Percentiles rank a stretch among this genome's conserved stretches.
phyloP scores from a whole-genome alignment of 2,797 vertebrate genomes.

The Champsocephalus gunnari region DNA sequence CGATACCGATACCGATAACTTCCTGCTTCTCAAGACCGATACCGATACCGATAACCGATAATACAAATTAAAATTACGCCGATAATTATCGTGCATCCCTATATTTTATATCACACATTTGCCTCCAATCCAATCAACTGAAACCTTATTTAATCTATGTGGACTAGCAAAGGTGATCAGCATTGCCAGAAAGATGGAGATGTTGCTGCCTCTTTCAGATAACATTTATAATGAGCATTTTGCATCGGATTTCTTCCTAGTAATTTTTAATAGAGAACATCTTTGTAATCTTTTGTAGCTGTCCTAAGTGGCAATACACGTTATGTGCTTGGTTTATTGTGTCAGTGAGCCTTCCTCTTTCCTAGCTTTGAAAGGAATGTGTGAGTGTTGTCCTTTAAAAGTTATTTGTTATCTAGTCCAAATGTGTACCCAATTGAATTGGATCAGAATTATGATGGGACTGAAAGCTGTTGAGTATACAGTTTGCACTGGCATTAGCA shows the following conservation, averaged over 20 bases:
- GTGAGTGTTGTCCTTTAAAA: conserved; percentile 6
- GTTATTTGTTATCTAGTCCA: background rate
- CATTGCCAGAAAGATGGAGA: conserved; percentile 11
- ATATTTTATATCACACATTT: background rate
- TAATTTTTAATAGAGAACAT: conserved; percentile 18
- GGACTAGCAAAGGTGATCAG: conserved; percentile 21
- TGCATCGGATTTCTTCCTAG: conserved; percentile 17
- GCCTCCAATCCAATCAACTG: conserved; percentile 31
- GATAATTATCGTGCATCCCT: no score
- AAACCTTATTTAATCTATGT: conserved; percentile 27
- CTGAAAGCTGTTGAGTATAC: conserved; percentile 40
- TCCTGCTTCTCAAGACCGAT: no score
- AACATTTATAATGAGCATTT: conserved; percentile 30
- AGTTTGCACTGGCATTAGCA: conserved; percentile 25
- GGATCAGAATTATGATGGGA: conserved; percentile 34
- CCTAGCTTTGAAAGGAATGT: conserved; percentile 23
- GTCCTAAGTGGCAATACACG: conserved; percentile 2
- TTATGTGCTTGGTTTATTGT: conserved; percentile 13
- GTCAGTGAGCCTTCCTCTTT: conserved; percentile 7
- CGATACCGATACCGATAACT: no score
- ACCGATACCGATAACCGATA: no score
- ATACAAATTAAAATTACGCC: no score
- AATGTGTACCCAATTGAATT: conserved; percentile 46
- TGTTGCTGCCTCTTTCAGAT: conserved; percentile 11
- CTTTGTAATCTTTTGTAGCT: conserved; percentile 13